Evolutionary conservation across 2,888 invertebrate species (phyloP).

Genomic region (Melolontha melolontha): DNA sequence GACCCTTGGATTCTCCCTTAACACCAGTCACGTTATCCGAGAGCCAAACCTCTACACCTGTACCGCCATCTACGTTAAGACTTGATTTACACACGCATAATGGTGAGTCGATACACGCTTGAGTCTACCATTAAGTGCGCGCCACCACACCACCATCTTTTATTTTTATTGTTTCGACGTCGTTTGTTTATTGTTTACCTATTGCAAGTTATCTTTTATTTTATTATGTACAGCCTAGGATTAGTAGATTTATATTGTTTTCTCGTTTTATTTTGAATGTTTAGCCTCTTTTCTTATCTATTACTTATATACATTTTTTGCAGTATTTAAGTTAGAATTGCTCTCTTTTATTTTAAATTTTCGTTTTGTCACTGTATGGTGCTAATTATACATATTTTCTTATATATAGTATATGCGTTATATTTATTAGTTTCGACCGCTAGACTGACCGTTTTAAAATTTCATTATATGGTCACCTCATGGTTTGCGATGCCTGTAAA

Average conservation of each 20-base stretch:
- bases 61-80: constrained; percentile 52
- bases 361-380: constrained; percentile 34
- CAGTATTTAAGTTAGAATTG: constrained; percentile 35
- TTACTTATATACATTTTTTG: background rate
- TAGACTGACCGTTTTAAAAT: constrained; percentile 12
- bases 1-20: constrained; percentile 87
- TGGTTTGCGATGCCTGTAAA: constrained; percentile 63
- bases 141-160: constrained; percentile 8
- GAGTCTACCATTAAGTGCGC: constrained; percentile 30
- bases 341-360: constrained; percentile 21
- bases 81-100: constrained; percentile 62
- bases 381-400: constrained; percentile 31
- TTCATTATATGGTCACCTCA: constrained; percentile 60
- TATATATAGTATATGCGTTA: constrained; percentile 8
- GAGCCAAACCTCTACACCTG: constrained; percentile 60
- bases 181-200: constrained; percentile 5
- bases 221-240: background rate
- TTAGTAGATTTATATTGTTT: constrained; percentile 3
- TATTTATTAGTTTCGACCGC: background rate
- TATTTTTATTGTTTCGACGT: constrained; percentile 15
- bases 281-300: background rate
- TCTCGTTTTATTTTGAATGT: background rate
- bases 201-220: background rate
- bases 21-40: constrained; percentile 73
- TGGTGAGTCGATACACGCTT: constrained; percentile 66